Percentiles rank a stretch among this genome's conserved stretches.
These are phyloP conservation scores for Sycophila sp. DNA, from an alignment of 1,140 invertebrate species.

Conservation along the genomic window DNA sequence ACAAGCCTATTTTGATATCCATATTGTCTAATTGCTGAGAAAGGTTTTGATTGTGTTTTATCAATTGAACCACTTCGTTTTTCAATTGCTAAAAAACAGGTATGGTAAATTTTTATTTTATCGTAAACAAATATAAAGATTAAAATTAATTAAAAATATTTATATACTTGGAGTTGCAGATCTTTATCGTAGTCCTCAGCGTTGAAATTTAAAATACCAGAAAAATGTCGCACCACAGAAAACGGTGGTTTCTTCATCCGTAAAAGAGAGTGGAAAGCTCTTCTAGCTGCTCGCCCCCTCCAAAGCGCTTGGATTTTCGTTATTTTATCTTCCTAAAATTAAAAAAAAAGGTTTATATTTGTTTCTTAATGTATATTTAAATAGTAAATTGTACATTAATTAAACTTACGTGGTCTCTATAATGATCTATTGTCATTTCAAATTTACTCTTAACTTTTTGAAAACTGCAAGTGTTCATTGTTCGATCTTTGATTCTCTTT, in stretches of 20 bases:
- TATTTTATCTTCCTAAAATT: conserved; percentile 69
- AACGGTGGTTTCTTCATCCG: conserved; percentile 75
- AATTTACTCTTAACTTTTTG: conserved; percentile 55
- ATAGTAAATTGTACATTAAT: conserved; percentile 16
- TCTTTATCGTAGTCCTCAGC: conserved; percentile 79
- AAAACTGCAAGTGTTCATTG: conserved; percentile 50
- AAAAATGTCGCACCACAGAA: conserved; percentile 78
- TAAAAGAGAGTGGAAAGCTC: conserved; percentile 71
- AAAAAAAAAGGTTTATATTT: neutral
- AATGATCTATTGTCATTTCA: conserved; percentile 55
- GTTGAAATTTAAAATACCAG: conserved; percentile 77
- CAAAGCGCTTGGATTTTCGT: conserved; percentile 76
- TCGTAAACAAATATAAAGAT: neutral
- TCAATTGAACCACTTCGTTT: conserved; percentile 79
- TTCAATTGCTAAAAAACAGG: conserved; percentile 71
- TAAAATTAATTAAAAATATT: conserved; percentile 1
- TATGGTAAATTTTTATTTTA: neutral
- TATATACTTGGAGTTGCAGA: conserved; percentile 70
- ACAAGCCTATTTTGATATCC: conserved; percentile 85
- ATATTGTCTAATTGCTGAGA: conserved; percentile 80
- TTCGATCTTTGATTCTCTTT: conserved; percentile 45
- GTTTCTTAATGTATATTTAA: neutral
- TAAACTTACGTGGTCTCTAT: conserved; percentile 65
- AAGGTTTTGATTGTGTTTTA: conserved; percentile 80
- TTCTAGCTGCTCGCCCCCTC: conserved; percentile 70